Evolutionary conservation across 2,888 invertebrate genomes (phyloP).

Genomic region (Anthoptus insignis): DNA sequence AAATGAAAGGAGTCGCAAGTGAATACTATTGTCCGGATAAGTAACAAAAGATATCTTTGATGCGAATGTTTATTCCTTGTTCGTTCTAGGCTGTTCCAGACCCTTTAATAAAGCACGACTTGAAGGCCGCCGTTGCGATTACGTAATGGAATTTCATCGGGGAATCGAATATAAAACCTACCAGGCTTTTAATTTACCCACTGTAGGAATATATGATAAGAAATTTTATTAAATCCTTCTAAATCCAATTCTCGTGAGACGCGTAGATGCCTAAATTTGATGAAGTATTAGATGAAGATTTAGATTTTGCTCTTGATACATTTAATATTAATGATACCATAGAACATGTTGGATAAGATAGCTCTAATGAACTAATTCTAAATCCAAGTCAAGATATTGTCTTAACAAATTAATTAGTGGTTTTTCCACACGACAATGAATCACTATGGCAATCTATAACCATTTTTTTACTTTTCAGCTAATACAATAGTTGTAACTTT

Average conservation of each 20-base stretch:
- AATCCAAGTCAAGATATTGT: not conserved
- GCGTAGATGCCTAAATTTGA: too few species aligned
- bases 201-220: conserved; percentile 79
- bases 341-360: too few species aligned
- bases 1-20: conserved; percentile 29
- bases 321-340: too few species aligned
- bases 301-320: too few species aligned
- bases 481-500: conserved; percentile 58
- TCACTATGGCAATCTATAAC: conserved; percentile 29
- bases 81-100: conserved; percentile 9
- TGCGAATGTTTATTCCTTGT: conserved; percentile 15
- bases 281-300: too few species aligned
- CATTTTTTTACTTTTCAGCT: conserved; percentile 44
- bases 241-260: conserved; percentile 73
- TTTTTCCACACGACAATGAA: conserved; percentile 25
- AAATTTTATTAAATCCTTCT: conserved; percentile 83
- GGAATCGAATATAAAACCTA: conserved; percentile 80
- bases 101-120: conserved; percentile 47
- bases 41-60: conserved; percentile 24
- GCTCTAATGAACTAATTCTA: not conserved
- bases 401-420: not conserved
- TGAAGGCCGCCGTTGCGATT: conserved; percentile 62
- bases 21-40: conserved; percentile 24
- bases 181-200: conserved; percentile 80
- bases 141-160: conserved; percentile 82